Percentiles rank a stretch among this genome's conserved stretches.
Conservation (phyloP, 2,888 invertebrate genomes). For the Chouioia cunea region DNA sequence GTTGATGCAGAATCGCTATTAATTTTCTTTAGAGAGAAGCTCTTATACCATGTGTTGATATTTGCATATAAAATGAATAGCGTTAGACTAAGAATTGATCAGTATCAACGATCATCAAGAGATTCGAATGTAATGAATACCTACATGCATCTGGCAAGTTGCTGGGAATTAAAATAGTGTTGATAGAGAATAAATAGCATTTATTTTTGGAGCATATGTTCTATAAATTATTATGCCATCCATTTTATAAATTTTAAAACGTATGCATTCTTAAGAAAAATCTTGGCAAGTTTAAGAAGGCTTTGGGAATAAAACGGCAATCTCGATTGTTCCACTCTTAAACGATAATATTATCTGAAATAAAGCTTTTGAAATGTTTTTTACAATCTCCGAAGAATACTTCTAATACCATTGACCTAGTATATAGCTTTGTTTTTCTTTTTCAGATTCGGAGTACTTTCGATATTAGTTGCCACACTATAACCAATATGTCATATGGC, state of each 20-base stretch:
- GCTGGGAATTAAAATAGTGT: too few relatives aligned
- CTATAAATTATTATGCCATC: too few relatives aligned
- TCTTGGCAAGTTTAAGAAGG: too few relatives aligned
- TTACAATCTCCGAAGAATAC: not conserved
- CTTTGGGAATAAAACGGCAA: too few relatives aligned
- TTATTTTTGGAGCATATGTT: too few relatives aligned
- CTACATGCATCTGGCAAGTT: not conserved
- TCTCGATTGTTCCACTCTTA: too few relatives aligned
- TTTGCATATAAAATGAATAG: constrained; percentile 31
- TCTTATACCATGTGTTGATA: constrained; percentile 1
- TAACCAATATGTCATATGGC: constrained; percentile 7
- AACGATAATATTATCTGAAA: too few relatives aligned
- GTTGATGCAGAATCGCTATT: constrained; percentile 16
- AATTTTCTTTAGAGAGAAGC: constrained; percentile 12
- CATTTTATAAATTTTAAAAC: too few relatives aligned
- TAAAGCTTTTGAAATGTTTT: not conserved
- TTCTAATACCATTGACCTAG: constrained; percentile 6
- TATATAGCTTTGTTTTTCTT: not conserved
- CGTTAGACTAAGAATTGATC: constrained; percentile 7
- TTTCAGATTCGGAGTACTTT: not conserved
- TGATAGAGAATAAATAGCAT: too few relatives aligned
- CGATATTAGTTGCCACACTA: constrained; percentile 13
- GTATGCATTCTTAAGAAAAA: too few relatives aligned
- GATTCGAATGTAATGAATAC: constrained; percentile 21
- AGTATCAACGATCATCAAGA: constrained; percentile 16